Base-by-base conservation (phyloP, 2,888 invertebrate species). In the Tethea ocularis region DNA sequence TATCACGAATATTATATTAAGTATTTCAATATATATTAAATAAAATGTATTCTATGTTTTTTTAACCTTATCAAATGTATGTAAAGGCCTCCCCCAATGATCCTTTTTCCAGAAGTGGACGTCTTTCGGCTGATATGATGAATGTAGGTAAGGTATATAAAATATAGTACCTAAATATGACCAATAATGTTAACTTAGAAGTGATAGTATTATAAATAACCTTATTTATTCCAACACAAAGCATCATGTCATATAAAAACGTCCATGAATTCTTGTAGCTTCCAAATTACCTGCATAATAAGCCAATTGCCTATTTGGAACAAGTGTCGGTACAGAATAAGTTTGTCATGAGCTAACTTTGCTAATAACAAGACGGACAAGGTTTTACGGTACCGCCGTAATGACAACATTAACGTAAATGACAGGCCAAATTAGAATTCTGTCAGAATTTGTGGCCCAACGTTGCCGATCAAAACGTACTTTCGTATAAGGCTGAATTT, bases 361-460 rank as follows among this genome's bases (percentile, higher is more conserved):
- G 59, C 62, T 61, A 67, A 73, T 71, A 67, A 70, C 60, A 56
- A 58, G 57, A 62, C 63, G 58, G 66, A 64, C 69, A 54, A 20
- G 33, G 17, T 54, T 54, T 20, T 54, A 59, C 51, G 52, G 56
- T 52, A 4, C 69, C 67, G 57, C 67, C 64, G 76, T 84, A 84
- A 85, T 80, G 83, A 80, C 78, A 74, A 77, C 80, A 84, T 86
- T 83, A 83, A 73, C 78, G 74, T 67, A 81, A 85, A 84, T 82
- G 84, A 83, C 83, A 81, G 70, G 76, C 78, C 67, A 84, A 87
- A 87, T 87, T 86, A 78, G 78, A 80, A 82, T 82, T 78, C 81
- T 68, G 63, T 61, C 62, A 59, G 54, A 86, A 80, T 86, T 85
- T 87, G 84, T 79, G 77, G 76, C 69, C 64, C 68, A 69, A 62